phyloP scores from a whole-genome alignment of 2,113 vertebrate species.

The Alethe diademata region DNA sequence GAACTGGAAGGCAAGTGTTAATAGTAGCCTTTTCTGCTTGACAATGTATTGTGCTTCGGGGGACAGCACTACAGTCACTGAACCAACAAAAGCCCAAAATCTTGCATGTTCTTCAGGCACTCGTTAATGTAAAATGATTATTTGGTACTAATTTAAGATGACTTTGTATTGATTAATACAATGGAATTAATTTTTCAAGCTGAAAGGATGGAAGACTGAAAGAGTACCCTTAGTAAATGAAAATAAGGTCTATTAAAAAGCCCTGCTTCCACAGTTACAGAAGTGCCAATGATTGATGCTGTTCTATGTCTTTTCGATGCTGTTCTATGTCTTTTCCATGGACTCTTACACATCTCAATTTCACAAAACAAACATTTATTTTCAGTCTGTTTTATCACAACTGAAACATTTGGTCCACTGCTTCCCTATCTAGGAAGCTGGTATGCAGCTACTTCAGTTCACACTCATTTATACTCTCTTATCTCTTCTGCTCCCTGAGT shows the following conservation, averaged over 20 bases:
- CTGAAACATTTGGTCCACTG: neutral
- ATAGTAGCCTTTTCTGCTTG: neutral
- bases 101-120: neutral
- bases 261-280: neutral
- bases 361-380: neutral
- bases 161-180: constrained; percentile 5
- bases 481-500: neutral
- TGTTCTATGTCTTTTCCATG: neutral
- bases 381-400: neutral
- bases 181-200: constrained; percentile 24
- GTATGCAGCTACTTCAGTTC: neutral
- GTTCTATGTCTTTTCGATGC: neutral
- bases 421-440: neutral
- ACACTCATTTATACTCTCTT: neutral
- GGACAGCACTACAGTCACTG: neutral
- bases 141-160: constrained; percentile 12
- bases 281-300: neutral
- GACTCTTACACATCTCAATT: neutral
- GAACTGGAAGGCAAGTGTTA: constrained; percentile 8
- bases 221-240: neutral
- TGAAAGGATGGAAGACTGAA: constrained; percentile 18
- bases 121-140: constrained; percentile 18
- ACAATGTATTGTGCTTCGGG: neutral
- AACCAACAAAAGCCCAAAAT: neutral
- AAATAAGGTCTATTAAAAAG: neutral